phyloP scores from a whole-genome alignment of 2,888 invertebrate genomes.

The Dasypogon diadema region DNA sequence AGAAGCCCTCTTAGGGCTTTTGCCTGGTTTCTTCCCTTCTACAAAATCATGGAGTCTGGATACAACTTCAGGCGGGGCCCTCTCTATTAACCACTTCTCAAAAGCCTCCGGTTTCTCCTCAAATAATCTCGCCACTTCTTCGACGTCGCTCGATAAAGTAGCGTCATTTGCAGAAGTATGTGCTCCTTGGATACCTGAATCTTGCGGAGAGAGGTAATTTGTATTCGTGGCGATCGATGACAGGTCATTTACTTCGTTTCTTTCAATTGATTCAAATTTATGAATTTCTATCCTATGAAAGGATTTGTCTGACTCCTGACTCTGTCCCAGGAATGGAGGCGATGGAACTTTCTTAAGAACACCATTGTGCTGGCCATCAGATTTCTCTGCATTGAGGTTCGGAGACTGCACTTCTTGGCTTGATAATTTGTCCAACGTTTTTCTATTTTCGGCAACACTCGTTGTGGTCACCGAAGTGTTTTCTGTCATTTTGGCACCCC shows the following conservation, averaged over 20 bases:
- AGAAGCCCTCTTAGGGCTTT: slow-evolving; percentile 76
- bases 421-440: slow-evolving; percentile 14
- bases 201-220: slow-evolving; percentile 30
- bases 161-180: slow-evolving; percentile 10
- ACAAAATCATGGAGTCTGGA: slow-evolving; percentile 73
- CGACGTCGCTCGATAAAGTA: slow-evolving; percentile 61
- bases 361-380: slow-evolving; percentile 44
- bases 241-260: slow-evolving; percentile 18
- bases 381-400: neutral
- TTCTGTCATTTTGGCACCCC: slow-evolving; percentile 51
- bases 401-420: slow-evolving; percentile 24
- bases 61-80: slow-evolving; percentile 77
- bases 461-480: slow-evolving; percentile 49
- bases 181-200: slow-evolving; percentile 16
- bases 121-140: slow-evolving; percentile 68
- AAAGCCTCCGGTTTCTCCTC: slow-evolving; percentile 77
- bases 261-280: slow-evolving; percentile 46
- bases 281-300: slow-evolving; percentile 28
- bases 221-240: neutral
- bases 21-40: slow-evolving; percentile 69
- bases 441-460: slow-evolving; percentile 48
- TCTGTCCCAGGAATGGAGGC: neutral
- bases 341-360: slow-evolving; percentile 9
- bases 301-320: neutral
- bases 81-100: slow-evolving; percentile 83